A percentile compares a stretch with the other conserved stretches of the same genome.
Evolutionary conservation across 1,140 invertebrate genomes (phyloP).

Genomic region (Neodiprion fabricii): DNA sequence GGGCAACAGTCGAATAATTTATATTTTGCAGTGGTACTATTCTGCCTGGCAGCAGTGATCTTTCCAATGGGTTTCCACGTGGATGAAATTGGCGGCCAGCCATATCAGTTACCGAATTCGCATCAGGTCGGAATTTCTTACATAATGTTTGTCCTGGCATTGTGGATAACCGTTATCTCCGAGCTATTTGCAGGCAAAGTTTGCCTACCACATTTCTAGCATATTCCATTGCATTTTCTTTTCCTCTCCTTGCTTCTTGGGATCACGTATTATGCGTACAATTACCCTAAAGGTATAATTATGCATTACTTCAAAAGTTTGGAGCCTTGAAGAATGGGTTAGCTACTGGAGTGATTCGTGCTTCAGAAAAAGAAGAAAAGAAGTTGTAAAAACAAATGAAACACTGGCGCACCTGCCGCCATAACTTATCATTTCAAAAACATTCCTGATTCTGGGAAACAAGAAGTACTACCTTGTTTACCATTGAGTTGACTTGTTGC

Average conservation of each 20-base stretch:
- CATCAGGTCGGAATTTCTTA: conserved; percentile 96
- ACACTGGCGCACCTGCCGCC: too few species aligned
- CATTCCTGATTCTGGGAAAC: too few species aligned
- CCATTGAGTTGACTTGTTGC: too few species aligned
- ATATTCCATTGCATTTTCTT: conserved; percentile 26
- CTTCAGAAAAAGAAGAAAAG: not conserved
- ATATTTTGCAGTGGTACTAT: conserved; percentile 86
- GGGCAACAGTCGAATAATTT: conserved; percentile 8
- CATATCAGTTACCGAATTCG: conserved; percentile 93
- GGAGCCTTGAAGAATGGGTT: not conserved
- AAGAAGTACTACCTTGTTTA: too few species aligned
- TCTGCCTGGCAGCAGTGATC: conserved; percentile 93
- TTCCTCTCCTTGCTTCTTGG: conserved; percentile 3
- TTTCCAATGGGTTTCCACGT: conserved; percentile 96
- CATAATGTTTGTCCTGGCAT: conserved; percentile 91
- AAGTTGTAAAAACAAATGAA: not conserved
- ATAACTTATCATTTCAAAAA: too few species aligned
- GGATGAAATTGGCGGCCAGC: conserved; percentile 93
- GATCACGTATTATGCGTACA: not conserved
- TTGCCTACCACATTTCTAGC: conserved; percentile 91
- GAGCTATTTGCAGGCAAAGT: conserved; percentile 98
- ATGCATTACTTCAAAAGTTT: conserved; percentile 7
- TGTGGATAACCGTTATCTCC: conserved; percentile 96
- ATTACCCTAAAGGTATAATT: conserved; percentile 9
- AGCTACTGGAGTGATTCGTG: not conserved